Base-by-base conservation (phyloP, 2,113 vertebrate genomes). In the Colinus virginianus region DNA sequence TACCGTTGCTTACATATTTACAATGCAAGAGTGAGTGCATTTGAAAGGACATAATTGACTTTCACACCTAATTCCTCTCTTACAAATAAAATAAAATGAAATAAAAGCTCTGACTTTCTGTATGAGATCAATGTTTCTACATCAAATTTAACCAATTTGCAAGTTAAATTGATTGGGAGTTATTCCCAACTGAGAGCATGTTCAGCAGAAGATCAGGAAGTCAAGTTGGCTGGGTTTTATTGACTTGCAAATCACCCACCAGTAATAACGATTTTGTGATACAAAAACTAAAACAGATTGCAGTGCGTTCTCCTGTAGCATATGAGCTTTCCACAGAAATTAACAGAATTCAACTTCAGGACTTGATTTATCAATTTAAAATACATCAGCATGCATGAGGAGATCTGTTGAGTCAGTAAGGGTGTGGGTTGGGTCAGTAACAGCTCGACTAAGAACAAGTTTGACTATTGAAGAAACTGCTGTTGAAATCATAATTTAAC, bases 231-330 rank as follows among this genome's bases (percentile, higher is more conserved):
- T 83, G 30, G 1, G 0, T 85, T 89, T 91, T 87, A 93, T 88
- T 78, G 93, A 74, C 42, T 90, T 85, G 68, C 46, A 89, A 94
- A 90, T 93, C 61, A 95, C 36, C 38, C 46, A 46, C 25, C 34
- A 59, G 49, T 68, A 74, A 90, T 85, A 96, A 88, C 0, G 51
- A 93, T 80, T 93, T 85, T 86, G 38, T 67, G 83, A 78, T 78
- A 93, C 32, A 83, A 80, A 94, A 80, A 7, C 25, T 75, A 70
- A 93, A 88, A 56, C 25, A 84, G 61, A 85, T 74, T 55, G 7
- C 72, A 96, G 36, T 21, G 56, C 11, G 18, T 83, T 87, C 51
- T 95, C 56, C 82, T 78, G 43, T 17, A 90, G 59, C 3, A 0
- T 9, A 58, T 43, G 19, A 85, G 82, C 69, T 85, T 93, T 76